phyloP scores from a whole-genome alignment of 2,113 vertebrate species.

The Chaenogobius annularis region DNA sequence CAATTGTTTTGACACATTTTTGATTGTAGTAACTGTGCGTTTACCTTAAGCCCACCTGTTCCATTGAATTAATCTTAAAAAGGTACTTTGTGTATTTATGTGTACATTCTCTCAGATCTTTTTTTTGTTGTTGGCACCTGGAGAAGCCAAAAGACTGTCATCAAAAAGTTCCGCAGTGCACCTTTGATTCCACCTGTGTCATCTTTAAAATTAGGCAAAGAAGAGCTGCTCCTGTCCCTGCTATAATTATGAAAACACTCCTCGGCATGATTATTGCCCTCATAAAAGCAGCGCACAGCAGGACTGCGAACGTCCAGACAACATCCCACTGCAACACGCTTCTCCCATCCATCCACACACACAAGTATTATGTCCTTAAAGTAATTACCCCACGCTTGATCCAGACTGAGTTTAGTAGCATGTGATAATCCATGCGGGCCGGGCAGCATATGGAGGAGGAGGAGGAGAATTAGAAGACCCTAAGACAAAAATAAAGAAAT shows the following conservation, averaged over 20 bases:
- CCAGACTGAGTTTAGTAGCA: slow-evolving; percentile 66
- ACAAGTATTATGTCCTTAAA: slow-evolving; percentile 70
- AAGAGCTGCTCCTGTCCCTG: not conserved
- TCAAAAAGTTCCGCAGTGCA: not conserved
- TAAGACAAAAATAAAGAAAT: slow-evolving; percentile 66
- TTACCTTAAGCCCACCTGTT: too few relatives aligned
- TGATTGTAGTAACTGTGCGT: too few relatives aligned
- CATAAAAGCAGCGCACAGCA: slow-evolving; percentile 13
- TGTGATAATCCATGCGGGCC: slow-evolving; percentile 77
- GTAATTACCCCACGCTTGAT: slow-evolving; percentile 75
- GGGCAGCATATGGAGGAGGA: slow-evolving; percentile 61
- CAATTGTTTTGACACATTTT: too few relatives aligned
- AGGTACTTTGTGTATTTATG: too few relatives aligned
- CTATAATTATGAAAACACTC: not conserved
- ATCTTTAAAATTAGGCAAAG: not conserved
- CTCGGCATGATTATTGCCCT: slow-evolving; percentile 5
- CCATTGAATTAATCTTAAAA: too few relatives aligned
- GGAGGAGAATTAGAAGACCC: slow-evolving; percentile 70
- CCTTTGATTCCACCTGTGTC: not conserved
- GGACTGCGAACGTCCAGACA: slow-evolving; percentile 9
- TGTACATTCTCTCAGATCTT: too few relatives aligned
- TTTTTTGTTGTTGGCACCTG: too few relatives aligned
- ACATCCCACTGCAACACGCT: slow-evolving; percentile 26
- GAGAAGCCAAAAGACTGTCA: too few relatives aligned
- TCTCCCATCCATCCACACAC: slow-evolving; percentile 13